These are phyloP conservation scores for Taxidea taxus DNA, from an alignment of 2,113 vertebrate species.

Conservation along the genomic window DNA sequence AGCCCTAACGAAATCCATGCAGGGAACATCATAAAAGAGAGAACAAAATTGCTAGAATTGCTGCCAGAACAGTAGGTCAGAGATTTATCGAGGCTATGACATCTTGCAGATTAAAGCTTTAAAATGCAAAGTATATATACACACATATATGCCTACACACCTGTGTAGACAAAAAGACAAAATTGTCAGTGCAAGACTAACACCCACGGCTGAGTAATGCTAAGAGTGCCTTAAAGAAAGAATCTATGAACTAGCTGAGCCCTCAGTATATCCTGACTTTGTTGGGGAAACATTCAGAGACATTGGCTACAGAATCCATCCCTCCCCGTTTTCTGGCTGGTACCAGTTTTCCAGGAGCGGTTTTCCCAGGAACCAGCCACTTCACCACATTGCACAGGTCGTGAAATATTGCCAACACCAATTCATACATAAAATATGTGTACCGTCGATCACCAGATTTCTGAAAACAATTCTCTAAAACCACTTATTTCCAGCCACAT, in stretches of 20 bases:
- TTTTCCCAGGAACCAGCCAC: not conserved
- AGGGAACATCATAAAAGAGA: not conserved
- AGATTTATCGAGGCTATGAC: not conserved
- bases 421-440: not conserved
- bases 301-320: not conserved
- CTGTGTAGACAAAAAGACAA: not conserved
- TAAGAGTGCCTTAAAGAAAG: not conserved
- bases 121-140: not conserved
- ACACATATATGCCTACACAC: not conserved
- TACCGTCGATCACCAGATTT: not conserved
- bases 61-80: not conserved
- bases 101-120: not conserved
- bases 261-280: not conserved
- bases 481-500: conserved; percentile 38
- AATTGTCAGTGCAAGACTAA: not conserved
- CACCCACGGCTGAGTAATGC: not conserved
- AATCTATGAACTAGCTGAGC: not conserved
- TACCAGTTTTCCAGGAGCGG: not conserved
- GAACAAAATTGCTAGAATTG: not conserved
- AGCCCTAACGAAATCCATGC: not conserved
- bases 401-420: not conserved
- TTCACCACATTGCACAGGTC: not conserved
- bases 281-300: not conserved
- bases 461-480: conserved; percentile 19
- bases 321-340: not conserved